Base-by-base conservation (phyloP, 2,113 vertebrate genomes). In the Lates calcarifer region DNA sequence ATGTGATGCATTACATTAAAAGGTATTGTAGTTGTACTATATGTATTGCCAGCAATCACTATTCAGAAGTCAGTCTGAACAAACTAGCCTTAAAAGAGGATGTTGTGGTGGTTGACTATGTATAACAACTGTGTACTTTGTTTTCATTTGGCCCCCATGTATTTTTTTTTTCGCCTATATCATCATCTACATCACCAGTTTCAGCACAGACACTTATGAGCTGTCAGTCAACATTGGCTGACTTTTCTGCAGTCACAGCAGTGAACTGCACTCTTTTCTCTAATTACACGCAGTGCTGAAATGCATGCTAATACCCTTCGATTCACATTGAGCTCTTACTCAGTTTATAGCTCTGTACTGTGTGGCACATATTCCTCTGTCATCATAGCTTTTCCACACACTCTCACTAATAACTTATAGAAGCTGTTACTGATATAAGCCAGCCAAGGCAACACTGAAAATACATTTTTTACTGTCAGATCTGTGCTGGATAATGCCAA, bases 371-470 rank as follows among this genome's bases (percentile, higher is more conserved):
- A 74, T 74, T 83, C 35, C 73, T 87, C 91, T 90, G 86, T 91
- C 87, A 91, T 89, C 85, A 18, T 15, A 41, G 58, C 72, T 76
- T 85, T 86, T 88, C 80, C 84, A 84, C 79, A 82, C 89, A 81
- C 80, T 77, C 73, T 57, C 22, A 37, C 37, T 79, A 73, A 84
- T 83, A 89, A 79, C 82, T 62, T 74, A 72, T 72, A 83, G 78
- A 86, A 73, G 79, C 84, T 90, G 89, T 90, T 85, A 45, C 71
- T 87, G 85, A 92, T 81, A 56, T 63, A 85, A 17, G 11, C 81
- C 90, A 87, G 85, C 85, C 70, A 81, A 77, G 56, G 67, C 71
- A 26, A 51, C 47, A 18, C 49, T 71, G 47, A 83, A 89, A 87
- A 86, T 66, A 53, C 71, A 58, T 61, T 71, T 89, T 81, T 87